phyloP scores from a whole-genome alignment of 2,888 invertebrate genomes.

The Phyllotreta cruciferae region DNA sequence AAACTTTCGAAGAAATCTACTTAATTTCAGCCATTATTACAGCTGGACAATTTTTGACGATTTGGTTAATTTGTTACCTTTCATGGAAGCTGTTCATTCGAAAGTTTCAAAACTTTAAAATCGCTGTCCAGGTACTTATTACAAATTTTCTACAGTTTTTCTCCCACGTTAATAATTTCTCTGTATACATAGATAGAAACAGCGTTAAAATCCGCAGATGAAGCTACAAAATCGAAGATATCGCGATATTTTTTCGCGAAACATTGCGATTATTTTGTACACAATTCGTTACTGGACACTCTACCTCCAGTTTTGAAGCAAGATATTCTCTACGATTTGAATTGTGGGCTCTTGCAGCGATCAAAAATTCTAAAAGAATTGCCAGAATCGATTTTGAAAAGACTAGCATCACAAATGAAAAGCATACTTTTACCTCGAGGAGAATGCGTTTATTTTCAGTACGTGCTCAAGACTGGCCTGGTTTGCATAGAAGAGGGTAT shows the following conservation, averaged over 20 bases:
- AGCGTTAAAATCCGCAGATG: conserved; percentile 60
- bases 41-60: conserved; percentile 24
- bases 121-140: conserved; percentile 30
- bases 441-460: conserved; percentile 63
- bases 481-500: conserved; percentile 64
- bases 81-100: conserved; percentile 29
- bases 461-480: conserved; percentile 64
- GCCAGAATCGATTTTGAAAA: conserved; percentile 64
- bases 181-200: conserved; percentile 23
- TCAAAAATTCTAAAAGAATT: conserved; percentile 64
- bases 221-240: conserved; percentile 59
- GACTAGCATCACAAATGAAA: conserved; percentile 63
- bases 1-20: conserved; percentile 25
- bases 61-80: conserved; percentile 26
- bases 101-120: conserved; percentile 21
- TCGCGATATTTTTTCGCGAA: conserved; percentile 64
- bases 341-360: conserved; percentile 63
- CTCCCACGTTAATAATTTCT: not conserved
- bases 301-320: conserved; percentile 63
- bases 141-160: not conserved
- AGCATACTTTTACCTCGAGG: conserved; percentile 65
- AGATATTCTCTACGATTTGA: conserved; percentile 64
- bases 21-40: conserved; percentile 24
- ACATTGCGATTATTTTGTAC: conserved; percentile 63
- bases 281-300: conserved; percentile 59